These are phyloP conservation scores for Colletes gigas DNA, from an alignment of 1,140 invertebrate genomes.

Conservation along the genomic window DNA sequence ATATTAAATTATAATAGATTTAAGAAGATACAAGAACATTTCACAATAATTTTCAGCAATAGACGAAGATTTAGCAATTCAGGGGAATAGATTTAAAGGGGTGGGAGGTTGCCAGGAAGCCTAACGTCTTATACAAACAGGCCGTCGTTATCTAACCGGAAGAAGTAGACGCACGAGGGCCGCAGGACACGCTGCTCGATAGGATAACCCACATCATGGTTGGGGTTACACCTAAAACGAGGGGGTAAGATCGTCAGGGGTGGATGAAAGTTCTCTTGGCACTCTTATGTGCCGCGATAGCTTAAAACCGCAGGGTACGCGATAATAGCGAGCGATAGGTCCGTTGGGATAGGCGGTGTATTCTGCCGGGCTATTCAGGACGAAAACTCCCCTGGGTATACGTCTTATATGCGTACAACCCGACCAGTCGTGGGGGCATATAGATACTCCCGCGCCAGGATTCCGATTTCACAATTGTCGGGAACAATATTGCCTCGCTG, in stretches of 20 bases:
- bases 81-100: background rate
- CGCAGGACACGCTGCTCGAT: constrained; percentile 38
- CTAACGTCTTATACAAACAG: constrained; percentile 72
- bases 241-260: constrained; percentile 37
- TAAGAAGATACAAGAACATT: too few relatives aligned
- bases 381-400: constrained; percentile 45
- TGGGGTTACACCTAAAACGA: constrained; percentile 35
- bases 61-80: background rate
- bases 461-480: constrained; percentile 37
- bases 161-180: constrained; percentile 53
- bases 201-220: constrained; percentile 14
- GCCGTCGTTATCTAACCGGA: constrained; percentile 69
- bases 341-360: constrained; percentile 52
- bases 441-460: constrained; percentile 21
- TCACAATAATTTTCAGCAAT: too few relatives aligned
- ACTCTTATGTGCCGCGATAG: constrained; percentile 59
- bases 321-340: constrained; percentile 75
- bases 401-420: constrained; percentile 43
- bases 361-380: constrained; percentile 44
- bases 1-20: too few relatives aligned
- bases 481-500: constrained; percentile 24
- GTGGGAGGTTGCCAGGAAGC: background rate
- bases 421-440: background rate
- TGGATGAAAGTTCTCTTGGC: constrained; percentile 47
- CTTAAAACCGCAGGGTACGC: constrained; percentile 74